Base-by-base conservation (phyloP, 2,113 vertebrate genomes). In the Vombatus ursinus region DNA sequence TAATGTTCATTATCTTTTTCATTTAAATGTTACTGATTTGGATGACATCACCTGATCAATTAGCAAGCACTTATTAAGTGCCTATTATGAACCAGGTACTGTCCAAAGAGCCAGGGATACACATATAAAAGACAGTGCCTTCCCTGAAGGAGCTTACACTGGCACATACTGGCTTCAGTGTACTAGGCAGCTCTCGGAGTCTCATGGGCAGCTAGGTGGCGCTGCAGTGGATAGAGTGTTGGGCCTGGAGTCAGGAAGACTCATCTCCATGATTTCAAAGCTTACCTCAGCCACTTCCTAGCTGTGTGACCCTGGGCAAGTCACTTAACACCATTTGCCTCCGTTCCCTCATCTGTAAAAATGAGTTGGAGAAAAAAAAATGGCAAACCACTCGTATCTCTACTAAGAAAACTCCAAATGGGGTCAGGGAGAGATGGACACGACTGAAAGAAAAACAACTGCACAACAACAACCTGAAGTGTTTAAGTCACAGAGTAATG, bases 1-100 rank as follows among this genome's bases (percentile, higher is more conserved):
- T 97, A n/a, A 57, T 96, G 96, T 97, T 97, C 97, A 44, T 96
- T 96, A 94, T 92, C 92, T 61, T 98, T 84, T 96, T 94, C 95
- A 97, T 48, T 23, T 96, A 96, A 97, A 92, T 97, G 49, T 97
- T 97, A 54, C 95, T n/a, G 94, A 52, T 96, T 97, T 97, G 97
- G 92, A 48, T 96, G 95, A 96, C 96, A 97, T 97, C 97, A 97
- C 49, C 25, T 28, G 1, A 90, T 26, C 47, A 50, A 84, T 84
- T 44, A 84, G n/a, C 16, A 22, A 84, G 16, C 5, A 84, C 14
- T 84, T 44, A 84, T 8, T 22, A 44, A 84, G 19, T 44, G 16
- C n/a, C 16, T 19, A 44, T 84, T 44, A 44, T 3, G 19, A 84
- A 44, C n/a, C n/a, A 44, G n/a, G n/a, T n/a, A 44, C n/a, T 84